Base-by-base conservation (phyloP, 2,797 vertebrate genomes). In the Macropus fuliginosus region DNA sequence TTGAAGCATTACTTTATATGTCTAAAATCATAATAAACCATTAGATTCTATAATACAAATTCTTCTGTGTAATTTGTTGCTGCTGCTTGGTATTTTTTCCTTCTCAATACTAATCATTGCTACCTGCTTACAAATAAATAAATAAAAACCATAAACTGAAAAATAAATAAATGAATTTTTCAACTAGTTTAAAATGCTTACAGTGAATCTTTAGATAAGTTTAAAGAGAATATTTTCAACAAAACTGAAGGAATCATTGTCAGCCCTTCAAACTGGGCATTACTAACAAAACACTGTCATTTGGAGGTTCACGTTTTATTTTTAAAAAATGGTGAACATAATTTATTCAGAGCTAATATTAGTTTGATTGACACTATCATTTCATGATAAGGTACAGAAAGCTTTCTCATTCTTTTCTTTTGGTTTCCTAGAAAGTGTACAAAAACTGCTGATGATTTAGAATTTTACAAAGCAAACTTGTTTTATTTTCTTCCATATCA, bases 11-110 rank as follows among this genome's bases (percentile, higher is more conserved):
- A 92, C 97, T 98, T 98, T 94, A 91, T 94, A 97, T 27, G 93
- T 96, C 56, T 94, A 56, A 97, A 96, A 97, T 59, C 55, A 34
- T 93, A 97, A 96, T 95, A 95, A 97, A 93, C 62, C 34, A 97
- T 97, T 93, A 95, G 90, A 55, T 96, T 97, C 27, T 94, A 92
- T 55, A 91, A 59, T 59, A 94, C 28, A 94, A 97, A 96, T 62
- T 54, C 8, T 57, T 94, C 81, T 97, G 54, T 57, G 81, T 92
- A 98, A 97, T 97, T 97, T 91, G 46, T 92, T 91, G 54, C 59
- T 95, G 40, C 14, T 95, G 18, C 92, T 96, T 66, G 90, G 24
- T 97, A 18, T 96, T 97, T 96, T 97, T 97, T 93, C 62, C 95
- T 94, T 59, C 10, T 54, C 18, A 56, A 93, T 91, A 5, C 28